These are phyloP conservation scores for Anolis carolinensis DNA, from an alignment of 2,113 vertebrate genomes.

Conservation along the genomic window DNA sequence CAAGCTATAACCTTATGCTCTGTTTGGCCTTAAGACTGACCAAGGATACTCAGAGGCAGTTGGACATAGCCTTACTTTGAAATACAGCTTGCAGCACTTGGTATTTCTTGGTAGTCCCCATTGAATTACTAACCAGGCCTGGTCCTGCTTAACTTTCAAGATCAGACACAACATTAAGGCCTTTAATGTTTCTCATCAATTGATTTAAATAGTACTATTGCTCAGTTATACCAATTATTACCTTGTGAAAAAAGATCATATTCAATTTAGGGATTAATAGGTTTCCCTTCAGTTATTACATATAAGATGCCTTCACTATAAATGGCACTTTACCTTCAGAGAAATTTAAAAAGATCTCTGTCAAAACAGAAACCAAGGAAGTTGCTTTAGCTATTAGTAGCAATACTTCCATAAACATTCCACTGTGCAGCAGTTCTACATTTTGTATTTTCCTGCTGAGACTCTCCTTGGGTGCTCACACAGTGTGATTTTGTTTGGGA, in stretches of 20 bases:
- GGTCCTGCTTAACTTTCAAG: no score
- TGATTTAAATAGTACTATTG: not conserved
- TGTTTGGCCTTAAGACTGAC: no score
- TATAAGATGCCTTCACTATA: not conserved
- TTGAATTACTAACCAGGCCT: no score
- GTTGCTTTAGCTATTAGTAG: not conserved
- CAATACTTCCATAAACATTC: not conserved
- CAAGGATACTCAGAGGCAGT: no score
- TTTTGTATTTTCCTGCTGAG: not conserved
- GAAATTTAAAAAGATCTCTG: not conserved
- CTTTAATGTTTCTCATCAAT: no score
- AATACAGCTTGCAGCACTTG: no score
- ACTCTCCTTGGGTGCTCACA: not conserved
- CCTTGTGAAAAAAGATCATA: not conserved
- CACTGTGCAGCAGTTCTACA: slow-evolving; percentile 6
- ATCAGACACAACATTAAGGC: no score
- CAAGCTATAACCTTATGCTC: no score
- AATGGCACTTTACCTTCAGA: no score
- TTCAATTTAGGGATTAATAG: not conserved
- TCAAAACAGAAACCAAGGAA: not conserved
- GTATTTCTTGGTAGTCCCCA: no score
- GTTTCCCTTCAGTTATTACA: not conserved
- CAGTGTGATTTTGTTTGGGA: slow-evolving; percentile 27
- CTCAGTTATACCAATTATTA: not conserved
- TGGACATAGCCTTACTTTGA: no score